These are phyloP conservation scores for Micropoecilia bifurca DNA, from an alignment of 2,797 vertebrate genomes.

Conservation along the genomic window DNA sequence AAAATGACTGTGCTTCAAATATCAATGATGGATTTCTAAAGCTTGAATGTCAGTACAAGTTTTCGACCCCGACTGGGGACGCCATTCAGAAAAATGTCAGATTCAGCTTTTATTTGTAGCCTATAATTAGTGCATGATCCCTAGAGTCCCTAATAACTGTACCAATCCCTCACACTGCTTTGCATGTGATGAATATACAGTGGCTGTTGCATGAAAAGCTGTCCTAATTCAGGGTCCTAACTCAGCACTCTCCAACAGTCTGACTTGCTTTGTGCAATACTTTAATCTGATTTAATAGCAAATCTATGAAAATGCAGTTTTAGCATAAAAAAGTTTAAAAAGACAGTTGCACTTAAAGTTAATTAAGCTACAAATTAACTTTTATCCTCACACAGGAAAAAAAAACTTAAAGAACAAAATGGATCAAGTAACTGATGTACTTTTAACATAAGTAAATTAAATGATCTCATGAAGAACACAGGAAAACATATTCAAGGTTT, in stretches of 20 bases:
- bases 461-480: background rate
- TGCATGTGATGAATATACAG: constrained; percentile 7
- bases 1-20: background rate
- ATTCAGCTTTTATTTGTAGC: background rate
- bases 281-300: constrained; percentile 14
- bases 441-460: too few relatives aligned
- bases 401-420: too few relatives aligned
- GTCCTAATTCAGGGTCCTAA: constrained; percentile 12
- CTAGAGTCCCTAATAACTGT: constrained; percentile 19
- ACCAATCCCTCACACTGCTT: constrained; percentile 11
- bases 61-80: background rate
- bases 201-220: constrained; percentile 19
- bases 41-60: background rate
- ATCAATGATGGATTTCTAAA: background rate
- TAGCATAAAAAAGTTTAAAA: background rate
- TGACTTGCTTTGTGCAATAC: constrained; percentile 8
- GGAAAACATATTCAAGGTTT: background rate
- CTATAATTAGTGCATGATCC: constrained; percentile 15
- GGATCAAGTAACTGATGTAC: too few relatives aligned
- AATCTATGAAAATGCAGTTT: background rate
- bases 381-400: too few relatives aligned
- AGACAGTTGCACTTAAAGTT: background rate
- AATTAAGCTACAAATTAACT: background rate
- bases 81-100: background rate
- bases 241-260: background rate